Base-by-base conservation (phyloP, 2,113 vertebrate genomes). In the Planiliza haematocheilus region DNA sequence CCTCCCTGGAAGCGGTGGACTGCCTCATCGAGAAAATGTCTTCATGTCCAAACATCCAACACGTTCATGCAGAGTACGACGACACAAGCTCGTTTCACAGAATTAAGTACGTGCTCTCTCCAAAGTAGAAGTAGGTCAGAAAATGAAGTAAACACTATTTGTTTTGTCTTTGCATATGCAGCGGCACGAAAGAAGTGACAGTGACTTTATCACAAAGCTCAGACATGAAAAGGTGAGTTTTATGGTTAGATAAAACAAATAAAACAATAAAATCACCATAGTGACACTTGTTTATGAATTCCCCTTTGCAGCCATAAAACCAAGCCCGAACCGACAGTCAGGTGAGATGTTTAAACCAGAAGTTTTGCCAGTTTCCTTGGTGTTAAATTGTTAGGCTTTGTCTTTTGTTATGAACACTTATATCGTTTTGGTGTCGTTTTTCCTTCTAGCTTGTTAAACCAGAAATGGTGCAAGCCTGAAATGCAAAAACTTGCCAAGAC, bases 31-130 rank as follows among this genome's bases (percentile, higher is more conserved):
- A 81, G 20, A 91, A 83, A 1, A 77, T 91, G 74, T 79, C 77
- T 4, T 56, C 45, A 0, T 94, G 91, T 84, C 59, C 10, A 36
- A 88, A 85, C 65, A 74, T 95, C 62, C 30, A 74, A 30, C 86
- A 91, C 30, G 4, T 97, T 36, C 58, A 93, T 57, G 82, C 92
- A 87, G 94, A 95, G 97, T 98, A 92, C 7, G 91, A 52, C 4
- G 9, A 30, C 39, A 48, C 9, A 64, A 2, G 17, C 52, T 39
- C n/a, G 24, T 30, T 30, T 30, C 3, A 2, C 24, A 30, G 24
- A 5, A 21, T 37, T 67, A 16, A 46, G 24, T 24, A 34, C 55
- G 14, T 55, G 42, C n/a, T 34, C 50, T 2, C 41, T 10, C 21
- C 5, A 20, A 51, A 18, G 21, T 0, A 45, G 17, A 64, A 14